Evolutionary conservation across 2,888 invertebrate species (phyloP).

Genomic region (Coecobrya sp.): DNA sequence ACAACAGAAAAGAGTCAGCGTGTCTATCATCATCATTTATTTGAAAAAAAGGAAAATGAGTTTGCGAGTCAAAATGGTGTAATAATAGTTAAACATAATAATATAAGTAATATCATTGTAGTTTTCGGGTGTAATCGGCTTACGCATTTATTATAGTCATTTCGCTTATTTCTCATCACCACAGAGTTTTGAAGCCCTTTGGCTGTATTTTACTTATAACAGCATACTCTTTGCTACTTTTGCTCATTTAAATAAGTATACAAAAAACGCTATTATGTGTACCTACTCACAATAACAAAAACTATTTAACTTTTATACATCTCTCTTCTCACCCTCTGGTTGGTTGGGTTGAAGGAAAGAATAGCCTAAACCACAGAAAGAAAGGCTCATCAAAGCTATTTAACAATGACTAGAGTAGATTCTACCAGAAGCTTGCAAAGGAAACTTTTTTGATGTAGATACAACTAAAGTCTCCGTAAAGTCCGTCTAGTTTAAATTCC

Average conservation of each 20-base stretch:
- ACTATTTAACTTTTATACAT: not conserved
- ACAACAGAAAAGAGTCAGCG: not conserved
- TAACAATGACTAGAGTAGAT: slow-evolving; percentile 51
- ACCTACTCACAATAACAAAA: not conserved
- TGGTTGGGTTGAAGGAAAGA: not conserved
- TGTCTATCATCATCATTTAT: slow-evolving; percentile 10
- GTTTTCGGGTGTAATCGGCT: slow-evolving; percentile 47
- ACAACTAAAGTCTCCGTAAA: not conserved
- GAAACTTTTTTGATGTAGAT: slow-evolving; percentile 36
- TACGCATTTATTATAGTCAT: not conserved
- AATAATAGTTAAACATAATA: slow-evolving; percentile 32
- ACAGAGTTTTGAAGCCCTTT: not conserved
- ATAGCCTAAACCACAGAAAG: slow-evolving; percentile 4
- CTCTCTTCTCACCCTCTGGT: not conserved
- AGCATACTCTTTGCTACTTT: not conserved
- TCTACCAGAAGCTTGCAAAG: slow-evolving; percentile 27
- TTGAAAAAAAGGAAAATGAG: slow-evolving; percentile 37
- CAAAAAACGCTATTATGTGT: slow-evolving; percentile 2
- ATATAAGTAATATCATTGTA: slow-evolving; percentile 21
- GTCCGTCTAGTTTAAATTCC: slow-evolving; percentile 43
- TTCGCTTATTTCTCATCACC: not conserved
- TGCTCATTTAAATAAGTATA: not conserved
- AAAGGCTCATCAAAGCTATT: slow-evolving; percentile 39
- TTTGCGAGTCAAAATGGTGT: slow-evolving; percentile 13
- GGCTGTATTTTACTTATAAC: not conserved